Percentiles rank a stretch among this genome's conserved stretches.
Evolutionary conservation across 2,113 vertebrate genomes (phyloP).

Genomic region (Terrapene triunguis): DNA sequence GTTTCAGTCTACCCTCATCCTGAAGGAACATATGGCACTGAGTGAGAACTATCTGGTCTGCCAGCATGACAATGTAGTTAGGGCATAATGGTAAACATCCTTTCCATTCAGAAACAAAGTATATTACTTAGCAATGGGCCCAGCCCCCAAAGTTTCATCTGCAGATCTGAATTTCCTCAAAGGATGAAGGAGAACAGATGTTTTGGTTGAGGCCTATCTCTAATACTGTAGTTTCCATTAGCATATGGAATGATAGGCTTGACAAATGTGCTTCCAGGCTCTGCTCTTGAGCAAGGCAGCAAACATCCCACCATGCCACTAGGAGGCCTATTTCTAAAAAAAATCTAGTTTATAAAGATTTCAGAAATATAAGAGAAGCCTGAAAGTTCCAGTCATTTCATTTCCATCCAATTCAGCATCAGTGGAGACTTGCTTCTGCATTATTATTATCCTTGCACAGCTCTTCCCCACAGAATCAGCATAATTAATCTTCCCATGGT

Average conservation of each 20-base stretch:
- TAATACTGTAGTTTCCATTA: constrained; percentile 19
- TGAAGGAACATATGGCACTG: background rate
- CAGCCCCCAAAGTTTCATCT: constrained; percentile 8
- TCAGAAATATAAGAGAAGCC: background rate
- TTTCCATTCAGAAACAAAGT: constrained; percentile 16
- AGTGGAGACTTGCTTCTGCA: background rate
- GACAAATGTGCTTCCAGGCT: background rate
- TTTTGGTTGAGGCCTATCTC: background rate
- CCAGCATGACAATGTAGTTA: constrained; percentile 23
- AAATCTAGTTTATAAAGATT: background rate
- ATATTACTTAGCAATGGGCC: background rate
- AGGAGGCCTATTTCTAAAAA: rapidly evolving
- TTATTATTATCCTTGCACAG: background rate
- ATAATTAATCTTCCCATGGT: background rate
- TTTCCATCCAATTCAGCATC: background rate
- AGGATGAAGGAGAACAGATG: background rate
- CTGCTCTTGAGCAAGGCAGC: background rate
- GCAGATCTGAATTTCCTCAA: constrained; percentile 7
- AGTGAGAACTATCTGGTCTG: constrained; percentile 5
- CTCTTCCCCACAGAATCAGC: background rate
- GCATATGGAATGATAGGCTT: background rate
- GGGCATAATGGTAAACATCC: constrained; percentile 37
- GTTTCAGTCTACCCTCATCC: background rate
- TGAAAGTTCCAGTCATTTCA: background rate
- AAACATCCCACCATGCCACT: background rate